phyloP scores from a whole-genome alignment of 2,888 invertebrate species.

The Brachyopa scutellaris region DNA sequence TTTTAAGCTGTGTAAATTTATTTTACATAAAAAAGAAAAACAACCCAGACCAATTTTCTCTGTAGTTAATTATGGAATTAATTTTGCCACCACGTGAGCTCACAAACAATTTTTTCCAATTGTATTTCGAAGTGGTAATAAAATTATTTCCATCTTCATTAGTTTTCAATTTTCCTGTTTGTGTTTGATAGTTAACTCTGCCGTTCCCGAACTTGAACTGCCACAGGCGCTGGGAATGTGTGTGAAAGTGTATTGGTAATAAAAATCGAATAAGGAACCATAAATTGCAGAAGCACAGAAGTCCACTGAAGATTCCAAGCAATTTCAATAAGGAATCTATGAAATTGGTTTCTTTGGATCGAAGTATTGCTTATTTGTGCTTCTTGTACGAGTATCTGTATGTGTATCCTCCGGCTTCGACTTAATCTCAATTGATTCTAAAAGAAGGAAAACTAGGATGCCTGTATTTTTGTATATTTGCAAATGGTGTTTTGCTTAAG shows the following conservation, averaged over 20 bases:
- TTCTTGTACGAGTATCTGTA: constrained; percentile 16
- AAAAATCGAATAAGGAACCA: constrained; percentile 68
- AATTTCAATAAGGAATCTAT: constrained; percentile 64
- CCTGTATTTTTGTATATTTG: constrained; percentile 43
- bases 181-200: constrained; percentile 59
- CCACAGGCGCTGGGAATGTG: constrained; percentile 42
- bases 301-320: constrained; percentile 50
- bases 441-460: constrained; percentile 56
- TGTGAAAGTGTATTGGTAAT: constrained; percentile 59
- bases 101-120: constrained; percentile 41
- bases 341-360: constrained; percentile 49
- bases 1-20: too few relatives aligned
- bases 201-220: constrained; percentile 33
- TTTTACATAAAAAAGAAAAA: too few relatives aligned
- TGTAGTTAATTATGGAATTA: too few relatives aligned
- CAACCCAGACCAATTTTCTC: too few relatives aligned
- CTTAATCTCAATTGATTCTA: constrained; percentile 60
- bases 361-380: constrained; percentile 48
- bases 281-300: constrained; percentile 66
- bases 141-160: constrained; percentile 68
- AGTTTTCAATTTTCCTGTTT: constrained; percentile 64
- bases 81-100: constrained; percentile 9
- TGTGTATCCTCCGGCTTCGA: constrained; percentile 20
- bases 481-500: constrained; percentile 45
- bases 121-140: constrained; percentile 39